Conservation (phyloP, 2,797 vertebrate genomes). For the Okamejei kenojei region DNA sequence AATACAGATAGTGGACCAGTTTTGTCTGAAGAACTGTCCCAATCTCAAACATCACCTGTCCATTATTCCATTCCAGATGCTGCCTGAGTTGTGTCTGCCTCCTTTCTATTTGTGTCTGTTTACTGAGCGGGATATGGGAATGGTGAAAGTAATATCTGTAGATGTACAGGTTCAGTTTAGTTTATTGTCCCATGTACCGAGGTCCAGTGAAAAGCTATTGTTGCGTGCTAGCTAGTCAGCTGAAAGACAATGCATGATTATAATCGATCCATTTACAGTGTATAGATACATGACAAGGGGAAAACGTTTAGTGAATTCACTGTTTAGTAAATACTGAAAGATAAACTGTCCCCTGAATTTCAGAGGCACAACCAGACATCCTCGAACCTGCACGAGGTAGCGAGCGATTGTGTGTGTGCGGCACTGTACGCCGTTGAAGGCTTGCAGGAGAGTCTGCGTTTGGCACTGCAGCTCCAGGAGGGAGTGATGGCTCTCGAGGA, state of each 20-base stretch:
- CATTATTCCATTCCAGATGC: no score
- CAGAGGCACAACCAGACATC: conserved; percentile 26
- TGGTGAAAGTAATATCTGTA: background rate
- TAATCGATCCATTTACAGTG: no score
- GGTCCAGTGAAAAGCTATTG: no score
- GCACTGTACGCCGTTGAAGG: conserved; percentile 21
- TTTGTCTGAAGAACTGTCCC: background rate
- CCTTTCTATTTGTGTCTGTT: background rate
- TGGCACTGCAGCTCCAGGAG: conserved; percentile 17
- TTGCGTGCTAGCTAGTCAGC: no score
- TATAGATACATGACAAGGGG: no score
- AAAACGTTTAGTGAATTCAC: no score
- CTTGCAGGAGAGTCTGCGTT: conserved; percentile 16
- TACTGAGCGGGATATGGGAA: background rate
- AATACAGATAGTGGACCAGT: background rate
- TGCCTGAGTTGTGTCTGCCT: no score
- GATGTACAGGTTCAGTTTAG: background rate
- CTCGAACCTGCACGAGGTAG: conserved; percentile 32
- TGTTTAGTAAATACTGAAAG: background rate
- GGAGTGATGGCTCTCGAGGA: conserved; percentile 27
- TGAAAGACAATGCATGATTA: no score
- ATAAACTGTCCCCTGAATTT: background rate
- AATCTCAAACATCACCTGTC: no score
- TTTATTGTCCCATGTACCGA: no score
- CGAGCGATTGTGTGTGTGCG: conserved; percentile 23